These are phyloP conservation scores for Alviniconcha marisindica DNA, from an alignment of 1,140 invertebrate species.

Conservation along the genomic window DNA sequence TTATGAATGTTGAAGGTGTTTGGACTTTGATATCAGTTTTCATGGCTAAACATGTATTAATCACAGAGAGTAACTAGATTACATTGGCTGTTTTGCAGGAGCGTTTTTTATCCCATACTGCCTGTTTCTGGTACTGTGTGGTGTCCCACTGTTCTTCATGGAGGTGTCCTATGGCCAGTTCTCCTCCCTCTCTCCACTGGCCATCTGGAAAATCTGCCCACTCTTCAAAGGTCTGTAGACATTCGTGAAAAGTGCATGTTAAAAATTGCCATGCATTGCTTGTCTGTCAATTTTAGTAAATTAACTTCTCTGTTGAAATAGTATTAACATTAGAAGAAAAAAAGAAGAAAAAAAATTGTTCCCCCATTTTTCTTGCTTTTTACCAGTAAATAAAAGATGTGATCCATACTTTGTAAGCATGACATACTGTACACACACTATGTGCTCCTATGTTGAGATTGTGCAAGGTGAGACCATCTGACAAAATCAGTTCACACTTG, in stretches of 20 bases:
- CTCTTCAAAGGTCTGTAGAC: conserved; percentile 73
- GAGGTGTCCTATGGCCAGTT: conserved; percentile 88
- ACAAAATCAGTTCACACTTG: background rate
- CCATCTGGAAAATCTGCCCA: conserved; percentile 68
- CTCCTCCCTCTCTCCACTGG: conserved; percentile 66
- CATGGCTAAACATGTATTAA: background rate
- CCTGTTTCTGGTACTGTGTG: conserved; percentile 80
- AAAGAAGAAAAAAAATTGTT: too few species aligned
- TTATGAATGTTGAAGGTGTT: background rate
- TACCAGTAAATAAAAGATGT: too few species aligned
- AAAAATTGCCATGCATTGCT: too few species aligned
- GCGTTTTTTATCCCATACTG: conserved; percentile 85
- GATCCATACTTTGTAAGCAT: too few species aligned
- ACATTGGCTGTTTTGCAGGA: conserved; percentile 78
- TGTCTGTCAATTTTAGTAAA: too few species aligned
- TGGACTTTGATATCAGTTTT: background rate
- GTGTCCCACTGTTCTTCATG: conserved; percentile 85
- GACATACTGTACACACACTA: too few species aligned
- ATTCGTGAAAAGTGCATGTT: too few species aligned
- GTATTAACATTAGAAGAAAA: too few species aligned
- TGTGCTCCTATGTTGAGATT: too few species aligned
- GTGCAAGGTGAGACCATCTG: background rate
- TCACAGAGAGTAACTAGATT: background rate
- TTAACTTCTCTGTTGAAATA: too few species aligned
- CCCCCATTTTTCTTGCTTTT: too few species aligned